These are phyloP conservation scores for Antennarius maculatus DNA, from an alignment of 2,797 vertebrate species.

Conservation along the genomic window DNA sequence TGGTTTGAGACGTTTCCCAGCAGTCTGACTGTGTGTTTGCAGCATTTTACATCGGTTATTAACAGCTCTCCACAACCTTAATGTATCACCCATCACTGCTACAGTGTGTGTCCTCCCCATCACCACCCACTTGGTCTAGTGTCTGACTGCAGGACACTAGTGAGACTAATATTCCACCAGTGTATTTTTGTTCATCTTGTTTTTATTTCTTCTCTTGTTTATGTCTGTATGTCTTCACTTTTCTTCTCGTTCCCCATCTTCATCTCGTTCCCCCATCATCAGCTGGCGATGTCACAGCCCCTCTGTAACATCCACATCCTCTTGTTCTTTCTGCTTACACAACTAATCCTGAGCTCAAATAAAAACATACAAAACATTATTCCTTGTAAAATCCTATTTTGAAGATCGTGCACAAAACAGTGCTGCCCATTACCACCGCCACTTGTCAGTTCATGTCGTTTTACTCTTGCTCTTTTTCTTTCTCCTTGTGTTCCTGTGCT, in stretches of 20 bases:
- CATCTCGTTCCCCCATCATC: conserved; percentile 26
- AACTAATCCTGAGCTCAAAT: conserved; percentile 35
- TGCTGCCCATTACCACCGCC: conserved; percentile 1
- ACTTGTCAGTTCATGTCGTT: conserved; percentile 62
- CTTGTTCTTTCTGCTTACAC: conserved; percentile 20
- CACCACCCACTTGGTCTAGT: conserved; percentile 55
- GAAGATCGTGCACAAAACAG: conserved; percentile 6
- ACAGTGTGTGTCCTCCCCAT: conserved; percentile 41
- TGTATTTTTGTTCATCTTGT: conserved; percentile 11
- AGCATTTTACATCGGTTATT: conserved; percentile 29
- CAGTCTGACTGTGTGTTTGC: conserved; percentile 40
- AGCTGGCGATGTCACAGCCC: background rate
- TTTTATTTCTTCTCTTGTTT: conserved; percentile 21
- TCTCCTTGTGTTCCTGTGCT: conserved; percentile 73
- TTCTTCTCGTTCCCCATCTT: conserved; percentile 30
- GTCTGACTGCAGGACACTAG: conserved; percentile 55
- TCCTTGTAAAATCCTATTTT: background rate
- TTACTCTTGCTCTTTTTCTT: conserved; percentile 78
- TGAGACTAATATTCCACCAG: conserved; percentile 25
- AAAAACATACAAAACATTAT: background rate
- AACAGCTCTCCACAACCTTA: conserved; percentile 44
- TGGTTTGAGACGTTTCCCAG: background rate
- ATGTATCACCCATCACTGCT: conserved; percentile 45
- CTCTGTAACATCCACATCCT: conserved; percentile 1
- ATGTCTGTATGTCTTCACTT: conserved; percentile 44